Evolutionary conservation across 1,140 invertebrate genomes (phyloP), one percentile per base, ranked within the genome.

Genomic region (Cotesia typhae): DNA sequence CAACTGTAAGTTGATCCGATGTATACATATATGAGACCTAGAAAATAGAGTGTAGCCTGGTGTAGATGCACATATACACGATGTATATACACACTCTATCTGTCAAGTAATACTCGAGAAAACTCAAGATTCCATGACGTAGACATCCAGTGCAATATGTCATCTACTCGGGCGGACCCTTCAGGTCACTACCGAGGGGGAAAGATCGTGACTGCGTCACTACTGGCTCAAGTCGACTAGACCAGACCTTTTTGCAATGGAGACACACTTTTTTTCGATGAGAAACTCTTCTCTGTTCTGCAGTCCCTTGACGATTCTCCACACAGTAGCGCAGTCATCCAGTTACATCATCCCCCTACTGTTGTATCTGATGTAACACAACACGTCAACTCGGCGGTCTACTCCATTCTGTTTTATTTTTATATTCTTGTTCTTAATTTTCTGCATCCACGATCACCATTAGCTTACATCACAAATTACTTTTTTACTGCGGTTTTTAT

Each of bases 201-300:
- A 47, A 47, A 47, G 41, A 17, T 57, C 53, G 53, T 61, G 59
- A 61, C 59, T 47, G 41, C 41, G 41, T 47, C 41, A 47, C 41
- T 47, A 47, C 41, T 47, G 41, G 5, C 41, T 9, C 41, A 47
- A 47, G 41, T 47, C 41, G 41, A 47, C 41, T 47, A 47, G 41
- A 47, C 41, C 41, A 47, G 41, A 10, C 41, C 72, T 76, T 78
- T 74, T 72, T 81, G 81, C 77, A 80, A 84, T 76, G 81, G 80
- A 84, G 77, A 84, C 83, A 84, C 81, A 84, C 79, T 84, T 84
- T 83, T 78, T 67, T 55, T 61, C 64, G 12, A 65, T 53, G 35
- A 59, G 60, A 20, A 51, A 55, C 61, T 53, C 55, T 36, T 20
- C 36, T 20, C 66, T 55, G 28, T 38, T 5, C 52, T 55, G 12